Conservation (phyloP, 2,888 invertebrate species). For the Eupithecia pulchellata region DNA sequence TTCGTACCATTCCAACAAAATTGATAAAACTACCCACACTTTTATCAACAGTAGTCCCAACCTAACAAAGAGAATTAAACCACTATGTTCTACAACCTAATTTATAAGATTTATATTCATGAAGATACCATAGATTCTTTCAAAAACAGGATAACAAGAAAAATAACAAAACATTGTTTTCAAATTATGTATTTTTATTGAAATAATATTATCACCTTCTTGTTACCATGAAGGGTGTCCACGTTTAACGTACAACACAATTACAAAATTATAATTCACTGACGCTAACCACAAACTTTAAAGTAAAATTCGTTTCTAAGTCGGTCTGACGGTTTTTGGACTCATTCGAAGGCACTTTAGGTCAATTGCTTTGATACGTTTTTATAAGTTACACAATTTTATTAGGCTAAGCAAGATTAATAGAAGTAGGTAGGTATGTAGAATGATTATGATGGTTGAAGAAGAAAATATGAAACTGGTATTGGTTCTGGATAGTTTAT, state of each 20-base stretch:
- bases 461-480: background rate
- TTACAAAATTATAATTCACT: slow-evolving; percentile 66
- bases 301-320: slow-evolving; percentile 52
- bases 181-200: slow-evolving; percentile 70
- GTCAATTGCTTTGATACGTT: slow-evolving; percentile 71
- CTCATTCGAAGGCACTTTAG: slow-evolving; percentile 83
- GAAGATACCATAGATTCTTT: background rate
- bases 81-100: too few species aligned
- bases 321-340: slow-evolving; percentile 69
- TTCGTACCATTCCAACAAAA: too few species aligned
- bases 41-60: too few species aligned
- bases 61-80: too few species aligned
- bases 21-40: too few species aligned
- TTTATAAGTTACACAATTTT: slow-evolving; percentile 63
- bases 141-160: background rate
- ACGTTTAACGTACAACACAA: slow-evolving; percentile 83
- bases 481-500: too few species aligned
- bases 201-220: slow-evolving; percentile 79
- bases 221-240: slow-evolving; percentile 80
- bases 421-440: background rate
- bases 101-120: too few species aligned
- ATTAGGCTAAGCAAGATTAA: slow-evolving; percentile 15
- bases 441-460: background rate
- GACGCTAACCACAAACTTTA: slow-evolving; percentile 57
- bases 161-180: slow-evolving; percentile 57